These are phyloP conservation scores for Noturus placidus DNA, from an alignment of 2,113 vertebrate species.

Conservation along the genomic window DNA sequence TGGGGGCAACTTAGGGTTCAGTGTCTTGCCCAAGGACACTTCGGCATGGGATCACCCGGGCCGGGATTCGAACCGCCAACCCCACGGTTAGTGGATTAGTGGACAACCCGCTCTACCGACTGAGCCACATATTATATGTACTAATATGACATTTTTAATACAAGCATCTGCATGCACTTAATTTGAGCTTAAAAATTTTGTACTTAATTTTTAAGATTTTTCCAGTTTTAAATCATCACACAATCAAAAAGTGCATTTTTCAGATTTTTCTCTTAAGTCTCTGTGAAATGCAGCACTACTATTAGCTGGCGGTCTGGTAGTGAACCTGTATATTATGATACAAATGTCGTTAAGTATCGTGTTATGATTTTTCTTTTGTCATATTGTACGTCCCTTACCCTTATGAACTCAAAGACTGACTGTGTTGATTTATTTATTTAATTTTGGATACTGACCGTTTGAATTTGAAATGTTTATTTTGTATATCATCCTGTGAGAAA, in stretches of 20 bases:
- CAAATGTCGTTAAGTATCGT: background rate
- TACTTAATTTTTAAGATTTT: background rate
- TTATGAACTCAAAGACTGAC: background rate
- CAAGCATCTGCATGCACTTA: background rate
- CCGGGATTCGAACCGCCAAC: too few relatives aligned
- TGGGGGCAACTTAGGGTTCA: too few relatives aligned
- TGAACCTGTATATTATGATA: background rate
- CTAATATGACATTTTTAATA: background rate
- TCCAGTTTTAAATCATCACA: background rate
- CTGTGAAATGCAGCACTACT: background rate
- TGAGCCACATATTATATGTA: background rate
- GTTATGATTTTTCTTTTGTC: background rate
- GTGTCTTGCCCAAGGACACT: too few relatives aligned
- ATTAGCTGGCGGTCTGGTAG: background rate
- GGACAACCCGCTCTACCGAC: too few relatives aligned
- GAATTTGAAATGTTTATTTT: background rate
- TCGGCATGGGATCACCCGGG: too few relatives aligned
- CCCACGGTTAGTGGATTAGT: too few relatives aligned
- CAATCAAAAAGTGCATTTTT: too few relatives aligned
- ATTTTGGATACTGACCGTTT: background rate
- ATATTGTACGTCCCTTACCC: background rate
- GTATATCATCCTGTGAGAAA: background rate
- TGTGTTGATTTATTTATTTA: background rate
- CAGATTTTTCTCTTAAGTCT: too few relatives aligned
- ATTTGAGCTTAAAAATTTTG: background rate